These are phyloP conservation scores for Donacobius atricapilla DNA, from an alignment of 2,113 vertebrate genomes.

Conservation along the genomic window DNA sequence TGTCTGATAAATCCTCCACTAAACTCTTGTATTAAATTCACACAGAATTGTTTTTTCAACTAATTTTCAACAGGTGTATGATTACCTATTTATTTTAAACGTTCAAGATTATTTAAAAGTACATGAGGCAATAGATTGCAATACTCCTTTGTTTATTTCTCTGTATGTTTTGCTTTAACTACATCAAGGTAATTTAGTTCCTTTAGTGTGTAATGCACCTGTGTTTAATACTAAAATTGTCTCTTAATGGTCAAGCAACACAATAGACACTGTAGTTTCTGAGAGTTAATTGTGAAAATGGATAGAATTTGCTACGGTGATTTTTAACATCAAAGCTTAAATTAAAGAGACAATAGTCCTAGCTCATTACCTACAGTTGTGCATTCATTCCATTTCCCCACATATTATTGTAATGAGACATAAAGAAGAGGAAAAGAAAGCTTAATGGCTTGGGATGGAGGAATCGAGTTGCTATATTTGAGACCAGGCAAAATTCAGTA, in stretches of 20 bases:
- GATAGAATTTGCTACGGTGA: neutral
- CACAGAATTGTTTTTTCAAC: neutral
- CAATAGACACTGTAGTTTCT: neutral
- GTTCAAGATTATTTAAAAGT: neutral
- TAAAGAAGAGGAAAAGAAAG: neutral
- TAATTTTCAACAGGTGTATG: neutral
- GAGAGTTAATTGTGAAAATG: neutral
- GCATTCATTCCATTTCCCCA: neutral
- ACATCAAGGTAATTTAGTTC: neutral
- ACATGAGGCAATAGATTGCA: neutral
- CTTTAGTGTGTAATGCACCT: neutral
- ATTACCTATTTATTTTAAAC: neutral
- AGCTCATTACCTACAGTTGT: neutral
- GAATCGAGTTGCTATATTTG: neutral
- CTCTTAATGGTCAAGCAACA: neutral
- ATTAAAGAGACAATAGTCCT: neutral
- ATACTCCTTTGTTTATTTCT: neutral
- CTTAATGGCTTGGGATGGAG: neutral
- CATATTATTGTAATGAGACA: neutral
- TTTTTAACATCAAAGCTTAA: neutral
- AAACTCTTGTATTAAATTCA: neutral
- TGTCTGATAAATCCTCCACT: neutral
- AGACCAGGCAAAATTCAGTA: neutral
- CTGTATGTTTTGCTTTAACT: neutral
- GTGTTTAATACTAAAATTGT: neutral